A percentile compares a stretch with the other conserved stretches of the same genome.
These are phyloP conservation scores for Rotaria macrura DNA, from an alignment of 2,888 invertebrate species.

Conservation along the genomic window DNA sequence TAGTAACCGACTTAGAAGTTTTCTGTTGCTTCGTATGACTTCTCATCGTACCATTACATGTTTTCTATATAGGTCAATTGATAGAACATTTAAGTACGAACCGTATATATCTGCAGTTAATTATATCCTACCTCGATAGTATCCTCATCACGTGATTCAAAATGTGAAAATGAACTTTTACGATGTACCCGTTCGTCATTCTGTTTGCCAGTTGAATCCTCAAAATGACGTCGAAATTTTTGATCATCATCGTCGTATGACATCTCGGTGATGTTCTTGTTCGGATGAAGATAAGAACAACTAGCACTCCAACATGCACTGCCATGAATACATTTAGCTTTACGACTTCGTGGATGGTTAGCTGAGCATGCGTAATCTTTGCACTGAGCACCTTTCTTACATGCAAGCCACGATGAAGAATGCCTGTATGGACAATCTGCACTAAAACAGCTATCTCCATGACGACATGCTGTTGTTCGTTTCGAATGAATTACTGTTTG, in stretches of 20 bases:
- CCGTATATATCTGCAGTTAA: too few relatives aligned
- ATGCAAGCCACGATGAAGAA: background rate
- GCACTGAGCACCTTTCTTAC: background rate
- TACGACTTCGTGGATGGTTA: slow-evolving; percentile 19
- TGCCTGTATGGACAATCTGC: background rate
- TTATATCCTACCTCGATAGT: background rate
- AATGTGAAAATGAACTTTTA: too few relatives aligned
- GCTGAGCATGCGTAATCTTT: background rate
- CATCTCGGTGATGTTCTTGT: too few relatives aligned
- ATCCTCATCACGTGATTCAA: background rate
- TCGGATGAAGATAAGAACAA: slow-evolving; percentile 8
- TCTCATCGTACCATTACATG: background rate
- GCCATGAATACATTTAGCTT: background rate
- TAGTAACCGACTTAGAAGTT: background rate
- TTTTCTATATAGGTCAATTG: background rate
- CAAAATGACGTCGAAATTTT: background rate
- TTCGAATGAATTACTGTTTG: background rate
- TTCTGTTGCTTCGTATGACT: background rate
- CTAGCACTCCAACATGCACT: background rate
- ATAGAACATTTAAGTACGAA: too few relatives aligned
- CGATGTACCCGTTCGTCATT: too few relatives aligned
- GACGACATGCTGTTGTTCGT: background rate
- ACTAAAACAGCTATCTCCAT: background rate
- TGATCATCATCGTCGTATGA: background rate
- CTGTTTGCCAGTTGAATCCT: background rate